Conservation (phyloP, 2,113 vertebrate genomes). For the Muscicapa adusta region DNA sequence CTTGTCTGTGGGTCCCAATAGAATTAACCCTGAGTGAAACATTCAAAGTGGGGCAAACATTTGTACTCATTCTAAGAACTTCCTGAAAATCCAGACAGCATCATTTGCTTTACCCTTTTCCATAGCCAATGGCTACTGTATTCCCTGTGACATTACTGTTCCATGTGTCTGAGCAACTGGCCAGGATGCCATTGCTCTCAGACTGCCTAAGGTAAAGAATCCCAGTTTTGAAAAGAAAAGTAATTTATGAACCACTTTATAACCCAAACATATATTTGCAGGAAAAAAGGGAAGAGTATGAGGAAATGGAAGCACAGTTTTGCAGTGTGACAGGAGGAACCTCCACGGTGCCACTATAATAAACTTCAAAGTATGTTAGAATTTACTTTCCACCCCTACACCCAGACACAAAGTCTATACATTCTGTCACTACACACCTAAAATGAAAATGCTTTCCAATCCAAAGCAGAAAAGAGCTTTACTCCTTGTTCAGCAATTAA, state of each 20-base stretch:
- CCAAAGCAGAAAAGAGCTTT: background rate
- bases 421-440: background rate
- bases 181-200: background rate
- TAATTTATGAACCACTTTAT: background rate
- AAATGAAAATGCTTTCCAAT: background rate
- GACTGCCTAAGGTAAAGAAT: background rate
- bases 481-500: background rate
- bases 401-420: slow-evolving; percentile 3
- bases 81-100: background rate
- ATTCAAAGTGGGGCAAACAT: fast-evolving
- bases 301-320: background rate
- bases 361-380: background rate
- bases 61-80: background rate
- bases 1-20: background rate
- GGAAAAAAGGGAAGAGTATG: background rate
- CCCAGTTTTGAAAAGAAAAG: background rate
- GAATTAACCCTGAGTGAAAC: background rate
- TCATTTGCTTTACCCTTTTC: background rate
- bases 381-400: background rate
- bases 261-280: background rate
- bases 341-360: background rate
- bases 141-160: background rate
- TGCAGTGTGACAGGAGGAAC: background rate
- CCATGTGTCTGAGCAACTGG: background rate
- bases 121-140: background rate